Evolutionary conservation across 2,113 vertebrate species (phyloP), one percentile per base, ranked within the genome.

Genomic region (Psittacula cyanocephala): DNA sequence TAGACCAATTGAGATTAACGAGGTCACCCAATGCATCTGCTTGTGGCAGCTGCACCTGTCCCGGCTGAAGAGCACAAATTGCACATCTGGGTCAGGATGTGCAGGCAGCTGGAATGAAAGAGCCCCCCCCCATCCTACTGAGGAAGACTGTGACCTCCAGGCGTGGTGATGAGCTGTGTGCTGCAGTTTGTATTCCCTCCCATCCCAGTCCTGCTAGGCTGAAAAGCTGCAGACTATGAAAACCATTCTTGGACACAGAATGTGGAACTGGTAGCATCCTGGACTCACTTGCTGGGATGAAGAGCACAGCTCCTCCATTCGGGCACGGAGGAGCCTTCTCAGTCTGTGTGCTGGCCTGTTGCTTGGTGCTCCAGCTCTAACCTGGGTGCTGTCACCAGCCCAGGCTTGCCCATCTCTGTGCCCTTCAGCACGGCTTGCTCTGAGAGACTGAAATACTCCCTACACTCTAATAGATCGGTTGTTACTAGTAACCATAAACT

Each of bases 211-310:
- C n/a, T n/a, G n/a, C n/a, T n/a, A n/a, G n/a, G n/a, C n/a, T n/a
- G 31, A n/a, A 59, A 39, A n/a, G 33, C 59, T 72, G 43, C 57
- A 29, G 57, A 8, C 57, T 37, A 6, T 1, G 2, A 14, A 88
- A 71, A 63, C 16, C 60, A n/a, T 59, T 60, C 10, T 25, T 39
- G 70, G 69, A 82, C 75, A 80, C 1, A 6, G 46, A 47, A 55
- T 29, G 12, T 11, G 33, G 52, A n/a, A 23, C 2, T 10, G 17
- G 37, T 23, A 59, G 49, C 1, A 7, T 7, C 28, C 33, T 0
- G 1, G 39, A 22, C 2, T 47, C 52, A 11, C 25, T 3, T 37
- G 47, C 35, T 76, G 76, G 47, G 27, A 37, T 80, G 63, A 31
- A 75, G 55, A 88, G 62, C 62, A 35, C 50, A 49, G 62, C 15